Evolutionary conservation across 23 tunicate species (phyloP).

Genomic region (Trididemnum clinides): DNA sequence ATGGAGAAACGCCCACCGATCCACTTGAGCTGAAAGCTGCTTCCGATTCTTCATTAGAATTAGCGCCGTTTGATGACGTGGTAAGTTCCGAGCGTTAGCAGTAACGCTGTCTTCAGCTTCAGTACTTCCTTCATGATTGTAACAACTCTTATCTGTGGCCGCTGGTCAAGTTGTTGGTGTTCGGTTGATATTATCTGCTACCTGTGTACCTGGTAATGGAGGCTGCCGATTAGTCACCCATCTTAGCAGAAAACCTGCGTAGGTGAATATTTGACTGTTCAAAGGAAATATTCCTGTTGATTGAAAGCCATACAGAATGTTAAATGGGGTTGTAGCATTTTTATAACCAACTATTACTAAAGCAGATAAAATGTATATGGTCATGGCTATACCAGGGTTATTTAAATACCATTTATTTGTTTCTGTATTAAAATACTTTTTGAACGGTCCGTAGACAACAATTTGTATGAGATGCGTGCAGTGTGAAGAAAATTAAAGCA

Average conservation of each 20-base stretch:
- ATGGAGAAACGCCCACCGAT: not conserved
- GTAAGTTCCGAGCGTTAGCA: not conserved
- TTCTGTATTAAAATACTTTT: not conserved
- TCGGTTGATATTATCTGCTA: not conserved
- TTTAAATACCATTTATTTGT: not conserved
- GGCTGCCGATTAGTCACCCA: not conserved
- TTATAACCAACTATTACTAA: not conserved
- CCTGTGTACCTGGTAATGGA: not conserved
- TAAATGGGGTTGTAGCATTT: not conserved
- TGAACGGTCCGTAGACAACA: not conserved
- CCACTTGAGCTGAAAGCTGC: not conserved
- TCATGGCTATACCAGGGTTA: not conserved
- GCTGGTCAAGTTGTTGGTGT: not conserved
- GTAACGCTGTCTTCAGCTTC: not conserved
- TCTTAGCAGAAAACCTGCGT: not conserved
- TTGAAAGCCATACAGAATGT: not conserved
- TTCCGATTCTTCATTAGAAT: not conserved
- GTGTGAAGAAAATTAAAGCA: no score
- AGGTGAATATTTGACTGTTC: not conserved
- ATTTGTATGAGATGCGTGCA: not conserved
- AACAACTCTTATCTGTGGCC: not conserved
- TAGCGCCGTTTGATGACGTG: not conserved
- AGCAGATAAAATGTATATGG: not conserved
- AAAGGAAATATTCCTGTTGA: not conserved
- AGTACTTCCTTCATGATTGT: not conserved